phyloP scores from a whole-genome alignment of 2,797 vertebrate species.

The Apodemus agrarius region DNA sequence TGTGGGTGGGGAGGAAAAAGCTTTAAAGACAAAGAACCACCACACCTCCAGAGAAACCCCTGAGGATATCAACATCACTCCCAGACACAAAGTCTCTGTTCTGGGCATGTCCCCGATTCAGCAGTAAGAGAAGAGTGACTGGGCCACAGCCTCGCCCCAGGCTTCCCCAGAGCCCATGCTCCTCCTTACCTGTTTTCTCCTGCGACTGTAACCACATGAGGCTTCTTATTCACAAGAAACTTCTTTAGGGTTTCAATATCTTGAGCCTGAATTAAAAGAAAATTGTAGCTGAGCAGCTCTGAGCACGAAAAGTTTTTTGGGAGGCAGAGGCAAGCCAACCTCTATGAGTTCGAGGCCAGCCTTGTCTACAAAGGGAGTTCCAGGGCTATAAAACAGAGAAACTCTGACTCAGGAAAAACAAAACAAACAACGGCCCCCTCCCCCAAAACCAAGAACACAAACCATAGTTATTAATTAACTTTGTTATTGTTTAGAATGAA shows the following conservation, averaged over 20 bases:
- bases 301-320: not conserved
- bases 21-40: conserved; percentile 23
- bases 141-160: not conserved
- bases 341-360: not conserved
- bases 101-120: not conserved
- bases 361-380: not conserved
- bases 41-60: not conserved
- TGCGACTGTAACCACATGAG: conserved; percentile 97
- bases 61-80: not conserved
- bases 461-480: not conserved
- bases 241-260: conserved; percentile 98
- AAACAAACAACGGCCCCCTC: not conserved
- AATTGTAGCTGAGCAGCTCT: conserved; percentile 42
- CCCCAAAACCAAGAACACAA: not conserved
- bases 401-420: not conserved
- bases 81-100: not conserved
- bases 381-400: not conserved
- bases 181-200: conserved; percentile 95
- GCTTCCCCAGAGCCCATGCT: not conserved
- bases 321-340: not conserved
- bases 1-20: not conserved
- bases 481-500: conserved; percentile 39
- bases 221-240: conserved; percentile 97
- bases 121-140: not conserved
- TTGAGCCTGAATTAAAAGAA: conserved; percentile 86